Percentiles rank a stretch among this genome's conserved stretches.
Conservation (phyloP, 1,140 invertebrate genomes). For the Bombyx mandarina region DNA sequence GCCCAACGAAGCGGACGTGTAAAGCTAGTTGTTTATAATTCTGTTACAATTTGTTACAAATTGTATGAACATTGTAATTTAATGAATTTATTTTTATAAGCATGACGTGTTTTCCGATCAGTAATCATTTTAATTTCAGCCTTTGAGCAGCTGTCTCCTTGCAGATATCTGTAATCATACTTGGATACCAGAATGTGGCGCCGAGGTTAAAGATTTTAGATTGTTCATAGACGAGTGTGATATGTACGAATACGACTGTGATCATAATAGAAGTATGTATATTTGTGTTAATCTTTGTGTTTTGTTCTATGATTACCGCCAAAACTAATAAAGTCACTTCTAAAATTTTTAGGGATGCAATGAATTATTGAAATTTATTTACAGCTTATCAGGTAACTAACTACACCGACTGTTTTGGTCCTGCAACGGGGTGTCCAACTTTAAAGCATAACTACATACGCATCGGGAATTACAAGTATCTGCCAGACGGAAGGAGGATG, state of each 20-base stretch:
- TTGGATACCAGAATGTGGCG: slow-evolving; percentile 33
- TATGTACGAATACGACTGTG: slow-evolving; percentile 43
- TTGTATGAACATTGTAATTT: no score
- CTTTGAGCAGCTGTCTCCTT: slow-evolving; percentile 27
- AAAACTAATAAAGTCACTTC: no score
- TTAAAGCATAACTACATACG: slow-evolving; percentile 16
- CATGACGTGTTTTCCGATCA: background rate
- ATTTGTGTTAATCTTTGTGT: background rate
- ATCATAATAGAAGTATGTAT: slow-evolving; percentile 27
- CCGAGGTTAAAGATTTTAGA: slow-evolving; percentile 15
- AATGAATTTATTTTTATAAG: background rate
- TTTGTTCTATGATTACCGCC: background rate
- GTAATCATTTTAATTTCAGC: slow-evolving; percentile 19
- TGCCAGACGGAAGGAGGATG: slow-evolving; percentile 11
- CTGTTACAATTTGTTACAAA: background rate
- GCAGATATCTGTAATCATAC: slow-evolving; percentile 47
- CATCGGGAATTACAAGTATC: slow-evolving; percentile 21
- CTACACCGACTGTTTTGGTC: slow-evolving; percentile 33
- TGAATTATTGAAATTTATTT: slow-evolving; percentile 9
- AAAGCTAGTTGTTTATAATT: background rate
- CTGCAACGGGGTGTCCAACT: slow-evolving; percentile 16
- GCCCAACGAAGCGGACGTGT: no score
- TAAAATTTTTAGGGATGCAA: no score
- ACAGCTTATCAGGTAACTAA: slow-evolving; percentile 32
- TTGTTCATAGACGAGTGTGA: slow-evolving; percentile 44